phyloP scores from a whole-genome alignment of 2,797 vertebrate genomes.

The Falco cherrug region DNA sequence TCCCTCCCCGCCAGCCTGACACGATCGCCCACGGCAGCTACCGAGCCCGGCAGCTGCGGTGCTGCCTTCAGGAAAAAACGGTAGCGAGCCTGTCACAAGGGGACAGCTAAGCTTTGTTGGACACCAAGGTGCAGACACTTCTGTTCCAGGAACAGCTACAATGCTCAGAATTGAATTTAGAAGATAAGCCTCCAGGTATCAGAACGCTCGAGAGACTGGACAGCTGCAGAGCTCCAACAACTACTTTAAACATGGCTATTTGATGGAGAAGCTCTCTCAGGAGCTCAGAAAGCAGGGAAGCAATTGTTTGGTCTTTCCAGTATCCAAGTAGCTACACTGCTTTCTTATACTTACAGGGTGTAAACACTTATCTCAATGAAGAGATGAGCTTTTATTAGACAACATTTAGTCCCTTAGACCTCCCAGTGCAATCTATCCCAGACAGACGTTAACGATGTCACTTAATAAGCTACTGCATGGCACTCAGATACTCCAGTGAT shows the following conservation, averaged over 20 bases:
- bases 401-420: background rate
- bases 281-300: background rate
- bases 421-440: background rate
- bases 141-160: background rate
- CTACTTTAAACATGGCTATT: background rate
- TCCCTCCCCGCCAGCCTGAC: background rate
- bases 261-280: background rate
- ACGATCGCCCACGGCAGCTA: background rate
- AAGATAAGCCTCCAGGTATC: background rate
- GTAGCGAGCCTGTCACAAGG: rapidly evolving
- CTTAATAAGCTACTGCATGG: rapidly evolving
- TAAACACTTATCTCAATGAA: background rate
- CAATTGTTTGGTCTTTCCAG: background rate
- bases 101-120: background rate
- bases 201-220: background rate
- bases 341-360: background rate
- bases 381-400: background rate
- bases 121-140: background rate
- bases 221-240: background rate
- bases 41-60: background rate
- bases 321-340: background rate
- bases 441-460: background rate
- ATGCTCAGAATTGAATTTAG: background rate
- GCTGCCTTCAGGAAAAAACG: background rate
- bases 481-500: background rate